These are phyloP conservation scores for Apamea sordens DNA, from an alignment of 2,888 invertebrate genomes.

Conservation along the genomic window DNA sequence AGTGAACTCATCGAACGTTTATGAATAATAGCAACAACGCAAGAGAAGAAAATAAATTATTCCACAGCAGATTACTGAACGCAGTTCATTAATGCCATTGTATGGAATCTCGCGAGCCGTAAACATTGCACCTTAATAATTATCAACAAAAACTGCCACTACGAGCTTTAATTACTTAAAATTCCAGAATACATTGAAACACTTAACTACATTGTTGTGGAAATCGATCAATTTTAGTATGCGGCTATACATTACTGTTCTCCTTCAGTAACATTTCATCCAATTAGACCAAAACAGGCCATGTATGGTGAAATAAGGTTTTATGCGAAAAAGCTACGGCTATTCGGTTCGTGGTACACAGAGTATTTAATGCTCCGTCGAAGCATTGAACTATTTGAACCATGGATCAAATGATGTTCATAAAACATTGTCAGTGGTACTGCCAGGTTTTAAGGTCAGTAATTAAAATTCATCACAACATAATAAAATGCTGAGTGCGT, in stretches of 20 bases:
- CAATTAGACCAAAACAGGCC: slow-evolving; percentile 25
- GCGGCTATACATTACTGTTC: slow-evolving; percentile 48
- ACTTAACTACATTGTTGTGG: slow-evolving; percentile 71
- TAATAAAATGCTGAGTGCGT: slow-evolving; percentile 74
- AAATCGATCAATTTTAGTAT: slow-evolving; percentile 48
- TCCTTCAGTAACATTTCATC: neutral
- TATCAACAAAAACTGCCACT: slow-evolving; percentile 86
- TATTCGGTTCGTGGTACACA: slow-evolving; percentile 15
- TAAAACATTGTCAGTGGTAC: slow-evolving; percentile 75
- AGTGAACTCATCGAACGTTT: slow-evolving; percentile 27
- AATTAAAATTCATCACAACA: slow-evolving; percentile 83
- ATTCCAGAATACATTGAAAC: slow-evolving; percentile 83
- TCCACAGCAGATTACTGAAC: slow-evolving; percentile 70
- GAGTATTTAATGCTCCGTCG: slow-evolving; percentile 62
- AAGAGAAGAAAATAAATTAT: slow-evolving; percentile 64
- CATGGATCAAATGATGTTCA: slow-evolving; percentile 76
- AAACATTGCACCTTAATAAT: slow-evolving; percentile 74
- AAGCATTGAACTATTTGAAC: slow-evolving; percentile 79
- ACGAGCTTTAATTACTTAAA: slow-evolving; percentile 86
- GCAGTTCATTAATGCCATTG: slow-evolving; percentile 82
- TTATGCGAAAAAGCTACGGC: slow-evolving; percentile 27
- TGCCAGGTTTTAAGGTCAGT: slow-evolving; percentile 72
- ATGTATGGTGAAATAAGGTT: slow-evolving; percentile 36
- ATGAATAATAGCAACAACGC: slow-evolving; percentile 20
- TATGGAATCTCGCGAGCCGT: slow-evolving; percentile 78